These are phyloP conservation scores for Hirtodrosophila alboralis DNA, from an alignment of 2,888 invertebrate species.

Conservation along the genomic window DNA sequence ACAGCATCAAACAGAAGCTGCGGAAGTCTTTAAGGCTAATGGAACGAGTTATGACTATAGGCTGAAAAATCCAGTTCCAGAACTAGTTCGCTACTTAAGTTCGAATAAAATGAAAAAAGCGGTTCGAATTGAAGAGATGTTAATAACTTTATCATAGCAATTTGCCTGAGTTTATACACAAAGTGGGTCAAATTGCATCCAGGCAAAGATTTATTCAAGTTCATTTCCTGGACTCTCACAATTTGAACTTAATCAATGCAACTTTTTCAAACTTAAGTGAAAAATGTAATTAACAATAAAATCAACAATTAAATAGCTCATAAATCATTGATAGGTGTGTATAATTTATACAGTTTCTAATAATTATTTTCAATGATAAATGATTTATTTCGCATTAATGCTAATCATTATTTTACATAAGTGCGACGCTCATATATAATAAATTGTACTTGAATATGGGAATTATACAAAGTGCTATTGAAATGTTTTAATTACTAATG, in stretches of 20 bases:
- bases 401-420: conserved; percentile 40
- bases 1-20: conserved; percentile 63
- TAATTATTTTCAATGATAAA: conserved; percentile 44
- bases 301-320: conserved; percentile 4
- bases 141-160: conserved; percentile 46
- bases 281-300: conserved; percentile 10
- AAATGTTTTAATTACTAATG: conserved; percentile 4
- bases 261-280: conserved; percentile 7
- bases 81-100: conserved; percentile 41
- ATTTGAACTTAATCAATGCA: conserved; percentile 4
- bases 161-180: conserved; percentile 5
- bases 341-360: conserved; percentile 11
- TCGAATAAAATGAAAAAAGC: conserved; percentile 6
- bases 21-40: conserved; percentile 65
- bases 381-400: conserved; percentile 21
- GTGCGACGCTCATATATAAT: conserved; percentile 13
- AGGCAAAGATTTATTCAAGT: conserved; percentile 1
- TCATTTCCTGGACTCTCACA: conserved; percentile 13
- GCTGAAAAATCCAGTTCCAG: conserved; percentile 42
- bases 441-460: conserved; percentile 1
- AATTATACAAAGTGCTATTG: conserved; percentile 2
- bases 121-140: conserved; percentile 7
- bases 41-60: conserved; percentile 56
- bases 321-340: conserved; percentile 25
- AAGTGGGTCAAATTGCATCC: conserved; percentile 34